Evolutionary conservation across 2,888 invertebrate species (phyloP), one percentile per base, ranked within the genome.

Genomic region (Bedellia somnulentella): DNA sequence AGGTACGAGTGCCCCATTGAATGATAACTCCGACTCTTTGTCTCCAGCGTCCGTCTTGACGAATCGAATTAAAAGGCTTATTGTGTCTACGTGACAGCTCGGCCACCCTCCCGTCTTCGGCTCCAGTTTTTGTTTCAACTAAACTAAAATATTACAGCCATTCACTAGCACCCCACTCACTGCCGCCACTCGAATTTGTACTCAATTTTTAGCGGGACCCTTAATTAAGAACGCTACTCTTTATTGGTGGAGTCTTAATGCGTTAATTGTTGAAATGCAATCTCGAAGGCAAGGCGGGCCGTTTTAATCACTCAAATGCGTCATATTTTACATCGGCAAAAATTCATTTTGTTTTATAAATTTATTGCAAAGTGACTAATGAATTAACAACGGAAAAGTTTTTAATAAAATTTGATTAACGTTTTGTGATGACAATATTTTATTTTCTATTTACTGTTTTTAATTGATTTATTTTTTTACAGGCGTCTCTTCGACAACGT

Each of bases 61-160:
- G 75, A 71, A 73, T 75, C 73, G 73, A 75, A 75, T 73, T 73
- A 71, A 73, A 75, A 73, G 73, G 75, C 73, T 75, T 73, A 75
- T 71, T 73, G 73, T 73, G 75, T 73, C 71, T 64, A 73, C 73
- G 73, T 75, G 75, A 71, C 73, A 67, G 68, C 56, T 49, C 44
- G 45, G 49, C 48, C 48, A 47, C 59, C 61, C 57, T 52, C 54
- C 46, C 43, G 50, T 48, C 47, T 47, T 46, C 37, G 44, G 50
- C 49, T 49, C 50, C 46, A 46, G 57, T 70, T 75, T 68, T 73
- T 75, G 71, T 73, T 64, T 70, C 68, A 62, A 62, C 54, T 62
- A 70, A 73, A 75, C 75, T 75, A 75, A 75, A 75, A 75, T 73
- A 75, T 75, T 70, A 66, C 68, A 63, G 49, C 68, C 59, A 73